Base-by-base conservation (phyloP, 2,888 invertebrate genomes). In the Minunthozetes semirufus region DNA sequence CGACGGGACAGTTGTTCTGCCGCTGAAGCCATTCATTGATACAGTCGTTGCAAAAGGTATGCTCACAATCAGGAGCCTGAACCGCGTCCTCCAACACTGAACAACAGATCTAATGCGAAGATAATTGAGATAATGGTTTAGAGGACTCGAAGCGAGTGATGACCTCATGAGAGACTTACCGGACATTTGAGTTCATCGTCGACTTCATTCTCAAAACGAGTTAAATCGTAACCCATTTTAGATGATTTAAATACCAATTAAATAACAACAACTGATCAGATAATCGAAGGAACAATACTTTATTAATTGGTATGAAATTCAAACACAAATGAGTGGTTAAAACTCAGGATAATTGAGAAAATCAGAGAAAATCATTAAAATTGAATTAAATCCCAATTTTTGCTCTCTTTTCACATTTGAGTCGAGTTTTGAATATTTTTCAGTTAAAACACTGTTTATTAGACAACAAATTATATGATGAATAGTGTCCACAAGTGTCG, bases 181-280 rank as follows among this genome's bases (percentile, higher is more conserved):
- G 96, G 93, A 82, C 96, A 97, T 80, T 95, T 89, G 78, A 97
- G 87, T 86, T 97, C 96, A 86, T 96, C 96, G 85, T 97, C 96
- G 80, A 97, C 95, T 83, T 92, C 92, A 82, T 93, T 93, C 85
- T 93, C 90, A 87, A 96, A 96, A 82, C 96, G 88, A 85, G 89
- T 89, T 80, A 93, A 87, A 86, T 96, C 96, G 87, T 91, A 95
- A 82, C 96, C 96, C 96, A 96, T 96, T 66, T 66, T 33, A 6
- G 2, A 25, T 8, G 9, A 8, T 5, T 53, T 53, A n/a, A 11
- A n/a, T 56, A 6, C 5, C 13, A 56, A 56, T 56, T 6, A 25
- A 56, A 48, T 17, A 5, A 17, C n/a, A 48, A 48, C 3, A 17
- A 48, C 3, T 17, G 19, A 19, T 53, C 19, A 19, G n/a, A 53